Conservation (phyloP, 2,113 vertebrate genomes). For the Catharus minimus region DNA sequence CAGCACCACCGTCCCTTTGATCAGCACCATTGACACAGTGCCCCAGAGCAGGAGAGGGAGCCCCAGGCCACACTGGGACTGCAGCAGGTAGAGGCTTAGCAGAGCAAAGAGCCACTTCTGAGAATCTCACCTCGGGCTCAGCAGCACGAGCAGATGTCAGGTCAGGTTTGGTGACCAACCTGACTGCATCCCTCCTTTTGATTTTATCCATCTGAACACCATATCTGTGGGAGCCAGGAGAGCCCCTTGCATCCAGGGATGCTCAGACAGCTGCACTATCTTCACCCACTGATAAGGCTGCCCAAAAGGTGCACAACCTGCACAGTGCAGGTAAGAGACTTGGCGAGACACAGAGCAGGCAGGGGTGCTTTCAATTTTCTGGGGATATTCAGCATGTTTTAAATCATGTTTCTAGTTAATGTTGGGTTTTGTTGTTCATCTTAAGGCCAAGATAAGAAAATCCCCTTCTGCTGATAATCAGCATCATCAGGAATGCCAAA, state of each 20-base stretch:
- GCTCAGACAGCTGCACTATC: neutral
- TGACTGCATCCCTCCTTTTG: neutral
- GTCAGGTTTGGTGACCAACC: neutral
- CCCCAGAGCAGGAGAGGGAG: neutral
- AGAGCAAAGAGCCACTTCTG: neutral
- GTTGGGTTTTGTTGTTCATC: neutral
- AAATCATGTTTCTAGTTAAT: neutral
- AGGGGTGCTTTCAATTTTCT: neutral
- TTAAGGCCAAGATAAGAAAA: conserved; percentile 12
- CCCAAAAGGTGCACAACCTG: neutral
- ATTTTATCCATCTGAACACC: neutral
- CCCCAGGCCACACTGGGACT: neutral
- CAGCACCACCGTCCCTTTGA: neutral
- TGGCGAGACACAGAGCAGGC: rapidly evolving
- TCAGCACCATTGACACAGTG: neutral
- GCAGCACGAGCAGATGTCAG: neutral
- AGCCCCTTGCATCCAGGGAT: neutral
- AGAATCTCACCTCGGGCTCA: neutral
- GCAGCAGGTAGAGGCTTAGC: neutral
- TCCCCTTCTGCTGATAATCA: neutral
- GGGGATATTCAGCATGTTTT: neutral
- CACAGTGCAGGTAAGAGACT: neutral
- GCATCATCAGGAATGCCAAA: neutral
- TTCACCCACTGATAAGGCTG: neutral
- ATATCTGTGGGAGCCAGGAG: neutral